Conservation (phyloP, 1,140 invertebrate genomes). For the Parapsyche elsis region DNA sequence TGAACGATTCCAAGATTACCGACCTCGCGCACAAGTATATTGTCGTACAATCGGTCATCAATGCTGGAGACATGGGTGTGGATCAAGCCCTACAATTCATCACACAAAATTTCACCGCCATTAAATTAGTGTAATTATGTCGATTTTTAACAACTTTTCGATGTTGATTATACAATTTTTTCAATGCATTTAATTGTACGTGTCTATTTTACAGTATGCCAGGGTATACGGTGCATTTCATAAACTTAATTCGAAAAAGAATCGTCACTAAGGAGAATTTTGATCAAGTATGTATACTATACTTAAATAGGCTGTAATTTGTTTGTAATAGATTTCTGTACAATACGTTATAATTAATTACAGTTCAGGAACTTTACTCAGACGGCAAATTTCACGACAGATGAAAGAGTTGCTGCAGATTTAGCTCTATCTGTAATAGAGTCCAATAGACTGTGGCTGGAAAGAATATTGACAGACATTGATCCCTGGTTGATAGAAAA, state of each 20-base stretch:
- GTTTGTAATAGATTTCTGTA: not conserved
- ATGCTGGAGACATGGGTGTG: constrained; percentile 61
- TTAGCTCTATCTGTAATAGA: not conserved
- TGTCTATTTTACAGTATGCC: not conserved
- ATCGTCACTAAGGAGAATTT: not conserved
- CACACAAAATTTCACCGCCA: constrained; percentile 60
- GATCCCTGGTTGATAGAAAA: constrained; percentile 34
- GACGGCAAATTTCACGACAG: not conserved
- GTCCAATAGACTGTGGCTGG: constrained; percentile 1
- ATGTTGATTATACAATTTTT: too few relatives aligned
- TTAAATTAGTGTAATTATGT: constrained; percentile 59
- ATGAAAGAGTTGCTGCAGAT: not conserved
- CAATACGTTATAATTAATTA: not conserved
- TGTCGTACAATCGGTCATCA: constrained; percentile 60
- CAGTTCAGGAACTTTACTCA: not conserved
- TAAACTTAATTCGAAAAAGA: not conserved
- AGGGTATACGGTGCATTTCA: not conserved
- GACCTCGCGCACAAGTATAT: constrained; percentile 37
- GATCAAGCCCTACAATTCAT: constrained; percentile 62
- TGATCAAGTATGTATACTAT: not conserved
- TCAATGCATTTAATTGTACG: not conserved
- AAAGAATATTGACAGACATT: not conserved
- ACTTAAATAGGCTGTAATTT: not conserved
- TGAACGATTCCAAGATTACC: not conserved
- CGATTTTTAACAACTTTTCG: not conserved